A percentile compares a stretch with the other conserved stretches of the same genome.
These are phyloP conservation scores for Phaenicophaeus curvirostris DNA, from an alignment of 2,797 vertebrate species.

Conservation along the genomic window DNA sequence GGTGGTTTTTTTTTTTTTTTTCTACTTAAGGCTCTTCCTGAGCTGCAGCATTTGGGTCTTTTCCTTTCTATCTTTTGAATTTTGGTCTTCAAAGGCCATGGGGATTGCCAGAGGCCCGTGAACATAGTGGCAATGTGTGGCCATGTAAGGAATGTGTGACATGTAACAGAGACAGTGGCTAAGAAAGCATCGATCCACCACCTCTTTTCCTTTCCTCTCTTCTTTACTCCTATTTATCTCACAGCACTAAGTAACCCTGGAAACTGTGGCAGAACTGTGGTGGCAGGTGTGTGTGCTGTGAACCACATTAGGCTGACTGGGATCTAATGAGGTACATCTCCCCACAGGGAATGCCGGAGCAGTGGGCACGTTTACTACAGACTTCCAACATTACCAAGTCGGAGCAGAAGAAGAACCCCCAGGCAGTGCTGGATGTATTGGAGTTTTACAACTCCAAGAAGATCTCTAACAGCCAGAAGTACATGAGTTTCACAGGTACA, in stretches of 20 bases:
- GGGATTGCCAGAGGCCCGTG: background rate
- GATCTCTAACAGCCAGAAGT: constrained; percentile 93
- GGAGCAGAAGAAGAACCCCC: constrained; percentile 97
- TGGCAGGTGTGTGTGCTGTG: fast-evolving
- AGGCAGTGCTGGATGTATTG: constrained; percentile 92
- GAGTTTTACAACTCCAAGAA: constrained; percentile 97
- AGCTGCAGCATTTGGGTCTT: background rate
- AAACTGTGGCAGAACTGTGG: background rate
- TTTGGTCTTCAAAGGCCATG: background rate
- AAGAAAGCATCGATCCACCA: background rate
- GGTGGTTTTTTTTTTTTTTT: no score
- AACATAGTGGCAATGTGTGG: background rate
- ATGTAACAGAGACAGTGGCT: background rate
- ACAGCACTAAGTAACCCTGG: background rate
- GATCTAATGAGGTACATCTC: background rate
- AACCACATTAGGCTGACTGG: fast-evolving
- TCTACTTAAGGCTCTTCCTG: background rate
- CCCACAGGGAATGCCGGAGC: constrained; percentile 93
- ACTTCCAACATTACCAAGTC: constrained; percentile 96
- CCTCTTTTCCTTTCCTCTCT: background rate
- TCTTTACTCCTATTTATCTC: background rate
- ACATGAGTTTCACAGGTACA: constrained; percentile 96
- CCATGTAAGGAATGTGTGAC: fast-evolving
- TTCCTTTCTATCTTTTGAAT: background rate
- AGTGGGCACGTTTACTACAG: constrained; percentile 93